Percentiles rank a stretch among this genome's conserved stretches.
Conservation (phyloP, 2,888 invertebrate genomes). For the Diaperis boleti region DNA sequence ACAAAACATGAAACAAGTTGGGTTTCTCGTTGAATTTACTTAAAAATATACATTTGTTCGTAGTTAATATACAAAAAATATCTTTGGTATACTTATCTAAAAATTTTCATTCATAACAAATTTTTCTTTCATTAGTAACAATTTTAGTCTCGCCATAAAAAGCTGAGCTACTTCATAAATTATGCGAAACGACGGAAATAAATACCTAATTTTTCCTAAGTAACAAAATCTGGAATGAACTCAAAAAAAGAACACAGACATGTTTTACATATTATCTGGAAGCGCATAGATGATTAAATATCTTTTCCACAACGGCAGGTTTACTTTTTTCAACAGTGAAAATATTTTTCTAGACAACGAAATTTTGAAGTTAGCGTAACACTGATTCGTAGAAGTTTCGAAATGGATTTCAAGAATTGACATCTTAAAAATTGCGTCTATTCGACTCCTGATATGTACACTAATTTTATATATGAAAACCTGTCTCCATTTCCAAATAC, state of each 20-base stretch:
- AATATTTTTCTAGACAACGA: conserved; percentile 45
- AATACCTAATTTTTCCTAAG: conserved; percentile 25
- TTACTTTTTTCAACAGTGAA: conserved; percentile 31
- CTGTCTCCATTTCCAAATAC: conserved; percentile 34
- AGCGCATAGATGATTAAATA: conserved; percentile 52
- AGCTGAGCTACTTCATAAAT: conserved; percentile 46
- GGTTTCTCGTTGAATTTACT: conserved; percentile 52
- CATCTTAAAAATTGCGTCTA: conserved; percentile 41
- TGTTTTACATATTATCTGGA: conserved; percentile 47
- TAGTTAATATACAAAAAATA: conserved; percentile 64
- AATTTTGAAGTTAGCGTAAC: conserved; percentile 35
- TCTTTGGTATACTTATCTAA: conserved; percentile 64
- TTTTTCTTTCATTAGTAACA: conserved; percentile 53
- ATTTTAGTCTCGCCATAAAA: conserved; percentile 50
- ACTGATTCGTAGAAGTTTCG: conserved; percentile 38
- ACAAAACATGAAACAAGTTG: conserved; percentile 42
- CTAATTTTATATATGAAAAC: conserved; percentile 40
- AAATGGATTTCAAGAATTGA: conserved; percentile 50
- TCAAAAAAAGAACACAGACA: conserved; percentile 40
- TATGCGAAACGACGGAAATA: conserved; percentile 28
- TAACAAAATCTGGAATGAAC: conserved; percentile 43
- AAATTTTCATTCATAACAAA: conserved; percentile 61
- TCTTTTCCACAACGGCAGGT: conserved; percentile 37
- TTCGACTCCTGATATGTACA: conserved; percentile 52
- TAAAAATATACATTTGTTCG: conserved; percentile 61